These are phyloP conservation scores for Gadus chalcogrammus DNA, from an alignment of 2,113 vertebrate species.

Conservation along the genomic window DNA sequence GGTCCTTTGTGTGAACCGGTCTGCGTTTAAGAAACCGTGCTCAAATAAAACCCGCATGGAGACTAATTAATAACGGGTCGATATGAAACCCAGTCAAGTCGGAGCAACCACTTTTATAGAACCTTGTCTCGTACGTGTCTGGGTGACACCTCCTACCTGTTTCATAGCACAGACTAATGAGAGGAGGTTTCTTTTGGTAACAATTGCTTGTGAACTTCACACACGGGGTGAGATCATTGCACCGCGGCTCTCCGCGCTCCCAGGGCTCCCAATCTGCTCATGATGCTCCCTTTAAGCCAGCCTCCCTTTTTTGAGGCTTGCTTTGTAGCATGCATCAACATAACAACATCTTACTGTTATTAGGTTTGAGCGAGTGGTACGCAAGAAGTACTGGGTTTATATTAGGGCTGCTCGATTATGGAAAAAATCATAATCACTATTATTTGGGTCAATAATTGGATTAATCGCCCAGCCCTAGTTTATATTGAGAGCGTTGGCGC, in stretches of 20 bases:
- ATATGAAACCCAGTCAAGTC: neutral
- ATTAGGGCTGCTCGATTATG: no score
- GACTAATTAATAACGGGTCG: neutral
- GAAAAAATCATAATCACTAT: no score
- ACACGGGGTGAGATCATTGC: conserved; percentile 50
- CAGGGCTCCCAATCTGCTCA: neutral
- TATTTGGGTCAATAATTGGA: no score
- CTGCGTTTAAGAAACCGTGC: conserved; percentile 2
- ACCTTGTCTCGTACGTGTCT: conserved; percentile 31
- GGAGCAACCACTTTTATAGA: conserved; percentile 9
- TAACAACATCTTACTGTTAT: no score
- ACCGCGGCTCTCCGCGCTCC: conserved; percentile 32
- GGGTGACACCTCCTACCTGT: conserved; percentile 25
- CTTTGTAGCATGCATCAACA: conserved; percentile 11
- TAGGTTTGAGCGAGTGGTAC: no score
- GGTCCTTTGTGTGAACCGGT: conserved; percentile 4
- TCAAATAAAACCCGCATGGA: neutral
- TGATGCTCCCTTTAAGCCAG: neutral
- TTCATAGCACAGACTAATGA: conserved; percentile 19
- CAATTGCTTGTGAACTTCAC: conserved; percentile 40
- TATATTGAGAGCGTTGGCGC: no score
- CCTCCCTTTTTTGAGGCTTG: neutral
- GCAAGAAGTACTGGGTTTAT: no score
- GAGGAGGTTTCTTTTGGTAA: conserved; percentile 20
- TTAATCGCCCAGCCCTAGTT: no score